Evolutionary conservation across 2,888 invertebrate genomes (phyloP), one percentile per base, ranked within the genome.

Genomic region (Eupithecia inturbata): DNA sequence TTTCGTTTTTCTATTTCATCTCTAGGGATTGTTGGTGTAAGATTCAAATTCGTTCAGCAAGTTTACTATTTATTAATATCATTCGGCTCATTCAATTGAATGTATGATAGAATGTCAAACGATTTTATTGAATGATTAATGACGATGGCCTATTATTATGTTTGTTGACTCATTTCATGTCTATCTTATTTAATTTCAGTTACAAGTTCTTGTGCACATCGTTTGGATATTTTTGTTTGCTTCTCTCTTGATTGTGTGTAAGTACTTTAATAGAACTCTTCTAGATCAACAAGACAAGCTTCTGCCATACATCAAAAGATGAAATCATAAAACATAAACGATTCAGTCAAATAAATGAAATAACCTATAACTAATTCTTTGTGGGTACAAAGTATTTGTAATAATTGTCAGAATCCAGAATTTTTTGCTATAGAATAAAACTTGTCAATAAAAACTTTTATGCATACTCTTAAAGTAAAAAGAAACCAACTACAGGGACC

Each of bases 111-210:
- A 71, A 75, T 86, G 90, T 89, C 89, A 88, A 88, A 91, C 90
- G 87, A 84, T 89, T 90, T 85, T 79, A 76, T 80, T 82, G 75
- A 74, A 80, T 88, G 88, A 90, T 84, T 84, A 84, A 89, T 87
- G 82, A 77, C 72, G 26, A 41, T 66, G n/a, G 39, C n/a, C 22
- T 26, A 39, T 26, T n/a, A 39, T 39, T 19, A 36, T 26, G 66
- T 39, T 66, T 64, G 39, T 64, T 63, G 63, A 36, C 63, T 33
- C 33, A 39, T 33, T 26, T 66, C 4, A 26, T 39, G 22, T 22
- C 22, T 66, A 36, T 64, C 33, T n/a, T 31, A 19, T n/a, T 53
- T 10, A 22, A 10, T 53, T 22, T 53, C 53, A 53, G n/a, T 53
- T 22, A 53, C 49, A 49, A 49, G 4, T 60, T 60, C 28, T 60